Evolutionary conservation across 53 echinoderm and acorn worm species (phyloP), one percentile per base, ranked within the genome.

Genomic region (Holothuria leucospilota): DNA sequence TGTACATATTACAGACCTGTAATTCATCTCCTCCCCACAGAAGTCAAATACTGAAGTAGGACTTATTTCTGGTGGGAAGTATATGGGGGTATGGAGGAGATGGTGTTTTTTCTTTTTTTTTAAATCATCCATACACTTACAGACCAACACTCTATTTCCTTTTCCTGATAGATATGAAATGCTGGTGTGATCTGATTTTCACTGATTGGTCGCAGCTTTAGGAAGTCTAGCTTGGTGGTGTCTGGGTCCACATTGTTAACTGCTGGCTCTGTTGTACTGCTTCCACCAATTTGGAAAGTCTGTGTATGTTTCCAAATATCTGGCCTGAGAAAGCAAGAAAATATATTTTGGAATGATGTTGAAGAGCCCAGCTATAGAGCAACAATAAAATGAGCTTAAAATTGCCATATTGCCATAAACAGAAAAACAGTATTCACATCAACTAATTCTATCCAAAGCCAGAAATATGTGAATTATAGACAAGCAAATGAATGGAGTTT

Each of bases 231-330:
- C 61, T 29, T 58, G 15, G 25, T 34, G 10, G 80, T 80, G 56
- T 80, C 80, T 34, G 80, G 80, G 59, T 80, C 80, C 20, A 80
- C 59, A 28, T 27, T 20, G 18, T 18, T 20, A 15, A 28, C 2
- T 21, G 18, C 61, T 24, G 25, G 59, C 20, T 10, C 61, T 20
- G 20, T 15, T 18, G 21, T 13, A 30, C 52, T 59, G 20, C 70
- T 63, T 5, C 29, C 56, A 18, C 15, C n/a, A 0, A 69, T 81
- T 29, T 70, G 56, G 2, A 92, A 62, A 41, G 34, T 70, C 78
- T 90, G 90, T 16, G 87, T 88, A 70, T 93, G 93, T 20, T 25
- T 59, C 93, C 93, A 93, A 16, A 69, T 62, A 9, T 90, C 65
- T 28, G 77, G 62, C 87, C 93, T 93, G 86, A 59, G 85, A 88